phyloP scores from a whole-genome alignment of 2,888 invertebrate genomes.

The Agonopterix arenella region DNA sequence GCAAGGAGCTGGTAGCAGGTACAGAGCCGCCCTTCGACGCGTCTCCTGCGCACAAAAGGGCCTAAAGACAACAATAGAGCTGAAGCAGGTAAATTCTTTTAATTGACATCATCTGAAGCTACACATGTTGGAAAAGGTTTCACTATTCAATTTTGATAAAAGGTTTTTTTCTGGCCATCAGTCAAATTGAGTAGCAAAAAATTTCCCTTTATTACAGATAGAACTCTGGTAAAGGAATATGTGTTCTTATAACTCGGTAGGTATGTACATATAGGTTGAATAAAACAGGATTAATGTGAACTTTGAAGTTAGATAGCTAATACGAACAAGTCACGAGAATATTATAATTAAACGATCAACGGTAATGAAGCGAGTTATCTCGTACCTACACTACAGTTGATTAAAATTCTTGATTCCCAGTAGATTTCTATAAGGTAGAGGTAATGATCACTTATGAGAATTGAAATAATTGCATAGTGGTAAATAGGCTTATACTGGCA shows the following conservation, averaged over 20 bases:
- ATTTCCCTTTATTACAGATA: too few species aligned
- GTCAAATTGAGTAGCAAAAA: too few species aligned
- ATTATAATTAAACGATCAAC: constrained; percentile 15
- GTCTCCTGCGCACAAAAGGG: constrained; percentile 9
- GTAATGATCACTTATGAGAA: constrained; percentile 1
- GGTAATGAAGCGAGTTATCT: constrained; percentile 11
- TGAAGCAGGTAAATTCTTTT: constrained; percentile 16
- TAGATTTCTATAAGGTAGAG: constrained; percentile 5
- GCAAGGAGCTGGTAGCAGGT: constrained; percentile 3
- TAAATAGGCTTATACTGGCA: neutral
- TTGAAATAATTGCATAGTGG: constrained; percentile 2
- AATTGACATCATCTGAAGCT: constrained; percentile 8
- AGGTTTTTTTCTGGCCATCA: constrained; percentile 1
- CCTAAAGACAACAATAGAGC: constrained; percentile 9
- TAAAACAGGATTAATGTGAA: constrained; percentile 1
- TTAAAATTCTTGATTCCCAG: neutral
- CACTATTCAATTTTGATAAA: neutral
- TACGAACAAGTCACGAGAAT: constrained; percentile 12
- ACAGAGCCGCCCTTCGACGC: neutral
- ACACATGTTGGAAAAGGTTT: constrained; percentile 9
- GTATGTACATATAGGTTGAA: neutral
- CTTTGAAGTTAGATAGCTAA: too few species aligned
- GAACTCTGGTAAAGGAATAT: neutral
- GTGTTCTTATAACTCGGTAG: neutral
- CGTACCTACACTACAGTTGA: neutral